phyloP scores from a whole-genome alignment of 2,797 vertebrate species.

The Apogon hyalosoma region DNA sequence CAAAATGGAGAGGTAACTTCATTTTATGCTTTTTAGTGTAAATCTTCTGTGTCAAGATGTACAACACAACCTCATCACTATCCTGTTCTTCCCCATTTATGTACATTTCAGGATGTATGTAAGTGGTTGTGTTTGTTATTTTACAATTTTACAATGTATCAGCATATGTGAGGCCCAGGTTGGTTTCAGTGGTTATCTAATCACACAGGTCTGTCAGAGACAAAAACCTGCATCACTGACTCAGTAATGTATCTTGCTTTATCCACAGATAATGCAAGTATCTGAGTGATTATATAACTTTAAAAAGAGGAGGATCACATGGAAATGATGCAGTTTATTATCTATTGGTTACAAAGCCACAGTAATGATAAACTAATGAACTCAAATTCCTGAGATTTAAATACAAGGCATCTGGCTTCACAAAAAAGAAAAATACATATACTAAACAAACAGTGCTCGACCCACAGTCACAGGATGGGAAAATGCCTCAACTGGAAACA shows the following conservation, averaged over 20 bases:
- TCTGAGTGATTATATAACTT: conserved; percentile 39
- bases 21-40: conserved; percentile 35
- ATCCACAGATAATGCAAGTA: conserved; percentile 32
- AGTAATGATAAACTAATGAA: conserved; percentile 8
- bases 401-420: conserved; percentile 27
- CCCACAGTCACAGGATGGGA: conserved; percentile 60
- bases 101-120: conserved; percentile 29
- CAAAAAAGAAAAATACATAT: conserved; percentile 7
- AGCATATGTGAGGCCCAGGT: conserved; percentile 29
- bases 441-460: conserved; percentile 36
- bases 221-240: conserved; percentile 51
- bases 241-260: conserved; percentile 18
- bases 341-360: neutral
- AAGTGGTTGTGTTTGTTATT: conserved; percentile 33
- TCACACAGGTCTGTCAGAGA: conserved; percentile 19
- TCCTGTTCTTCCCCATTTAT: conserved; percentile 19
- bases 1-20: conserved; percentile 77
- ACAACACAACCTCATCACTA: conserved; percentile 19
- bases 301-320: conserved; percentile 16
- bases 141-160: neutral
- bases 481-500: conserved; percentile 71
- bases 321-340: neutral
- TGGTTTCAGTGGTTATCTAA: conserved; percentile 33
- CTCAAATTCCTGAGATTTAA: conserved; percentile 22
- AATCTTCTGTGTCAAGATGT: conserved; percentile 47